These are phyloP conservation scores for Lagocephalus sceleratus DNA, from an alignment of 2,797 vertebrate genomes.

Conservation along the genomic window DNA sequence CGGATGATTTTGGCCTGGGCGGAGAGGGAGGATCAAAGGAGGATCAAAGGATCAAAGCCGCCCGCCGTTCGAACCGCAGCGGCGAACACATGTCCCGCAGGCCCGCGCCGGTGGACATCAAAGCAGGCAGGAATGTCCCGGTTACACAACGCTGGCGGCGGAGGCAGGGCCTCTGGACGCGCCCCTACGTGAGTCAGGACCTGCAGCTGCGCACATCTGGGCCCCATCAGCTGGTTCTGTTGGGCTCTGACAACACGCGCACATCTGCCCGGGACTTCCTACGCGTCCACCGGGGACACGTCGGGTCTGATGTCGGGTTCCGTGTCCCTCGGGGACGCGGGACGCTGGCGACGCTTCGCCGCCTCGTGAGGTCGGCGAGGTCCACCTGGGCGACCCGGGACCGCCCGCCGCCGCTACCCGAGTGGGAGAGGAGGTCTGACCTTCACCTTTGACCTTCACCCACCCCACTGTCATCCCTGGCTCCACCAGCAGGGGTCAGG, in stretches of 20 bases:
- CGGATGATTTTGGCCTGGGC: neutral
- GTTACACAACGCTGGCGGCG: neutral
- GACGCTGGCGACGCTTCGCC: no score
- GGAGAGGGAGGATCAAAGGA: no score
- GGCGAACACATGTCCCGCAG: slow-evolving; percentile 17
- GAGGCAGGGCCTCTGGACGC: neutral
- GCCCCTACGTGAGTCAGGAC: slow-evolving; percentile 19
- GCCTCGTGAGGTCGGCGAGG: no score
- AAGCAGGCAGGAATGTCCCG: slow-evolving; percentile 27
- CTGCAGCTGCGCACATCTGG: slow-evolving; percentile 22
- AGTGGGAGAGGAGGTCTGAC: no score
- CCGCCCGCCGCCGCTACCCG: no score
- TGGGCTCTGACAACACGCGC: slow-evolving; percentile 14
- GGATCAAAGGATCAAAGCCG: no score
- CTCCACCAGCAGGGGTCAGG: slow-evolving; percentile 56
- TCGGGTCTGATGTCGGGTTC: no score
- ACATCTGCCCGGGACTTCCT: neutral
- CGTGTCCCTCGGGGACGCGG: no score
- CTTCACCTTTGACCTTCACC: no score
- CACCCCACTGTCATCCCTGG: neutral
- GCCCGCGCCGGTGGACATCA: slow-evolving; percentile 2
- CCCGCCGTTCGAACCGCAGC: no score
- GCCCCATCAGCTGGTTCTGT: slow-evolving; percentile 21
- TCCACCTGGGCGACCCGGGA: no score
- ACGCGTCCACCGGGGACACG: neutral